Base-by-base conservation (phyloP, 2,888 invertebrate genomes). In the Lepeophtheirus nordmannii region DNA sequence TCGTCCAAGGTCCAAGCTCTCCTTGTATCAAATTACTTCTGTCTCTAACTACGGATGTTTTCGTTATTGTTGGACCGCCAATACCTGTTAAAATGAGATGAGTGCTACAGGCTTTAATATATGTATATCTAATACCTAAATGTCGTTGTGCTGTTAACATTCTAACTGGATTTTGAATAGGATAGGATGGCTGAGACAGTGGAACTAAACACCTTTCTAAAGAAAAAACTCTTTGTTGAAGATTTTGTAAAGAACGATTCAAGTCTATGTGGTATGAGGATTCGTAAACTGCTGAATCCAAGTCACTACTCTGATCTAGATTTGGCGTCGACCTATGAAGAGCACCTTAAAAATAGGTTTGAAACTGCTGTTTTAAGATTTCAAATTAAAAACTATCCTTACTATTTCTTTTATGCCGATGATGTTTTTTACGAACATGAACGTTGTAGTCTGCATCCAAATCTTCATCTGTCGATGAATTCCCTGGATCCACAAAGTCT, bases 1-100 rank as follows among this genome's bases (percentile, higher is more conserved):
- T 53, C 40, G 63, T 63, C 63, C 63, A 63, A 46, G 53, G 53
- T 46, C 53, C 53, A 14, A 46, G 53, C n/a, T 46, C 53, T 8
- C 53, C 53, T 30, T 30, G 30, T 7, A 30, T 30, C 30, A 30
- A 30, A 30, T 30, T 30, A 30, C 30, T 30, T 30, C 30, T 30
- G 7, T 30, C 30, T 7, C 30, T 30, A 30, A 46, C 53, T 46
- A 46, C 53, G 1, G 53, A 46, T 46, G 53, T 46, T 46, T 46
- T 46, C 2, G 53, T 46, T 14, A 46, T 46, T 14, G 53, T 46
- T 14, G 53, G 17, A 5, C 53, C 53, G 8, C 53, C 53, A 46
- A 46, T 14, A 17, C 53, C 53, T 46, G 2, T 5, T 14, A 46
- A 46, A 46, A 17, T 46, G 17, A 46, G 17, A 46, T 46, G 8